phyloP scores from a whole-genome alignment of 2,113 vertebrate genomes.

The Lophura nycthemera region DNA sequence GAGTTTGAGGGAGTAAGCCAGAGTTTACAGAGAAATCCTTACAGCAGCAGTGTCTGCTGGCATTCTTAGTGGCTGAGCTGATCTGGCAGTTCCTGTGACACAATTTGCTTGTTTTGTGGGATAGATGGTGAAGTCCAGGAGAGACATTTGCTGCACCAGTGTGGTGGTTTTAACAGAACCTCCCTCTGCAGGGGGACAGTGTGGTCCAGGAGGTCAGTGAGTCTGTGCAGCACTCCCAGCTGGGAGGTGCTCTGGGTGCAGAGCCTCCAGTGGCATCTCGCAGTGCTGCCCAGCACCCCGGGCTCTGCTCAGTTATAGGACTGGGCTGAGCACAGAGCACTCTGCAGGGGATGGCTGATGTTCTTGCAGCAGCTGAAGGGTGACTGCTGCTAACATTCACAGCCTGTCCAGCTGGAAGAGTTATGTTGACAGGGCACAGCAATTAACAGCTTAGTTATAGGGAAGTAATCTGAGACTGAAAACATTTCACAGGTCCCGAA shows the following conservation, averaged over 20 bases:
- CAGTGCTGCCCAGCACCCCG: background rate
- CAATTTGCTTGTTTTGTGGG: background rate
- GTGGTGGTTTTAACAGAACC: background rate
- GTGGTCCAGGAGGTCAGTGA: background rate
- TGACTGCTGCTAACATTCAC: background rate
- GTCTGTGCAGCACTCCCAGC: background rate
- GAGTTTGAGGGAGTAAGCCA: no score
- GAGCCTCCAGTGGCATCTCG: background rate
- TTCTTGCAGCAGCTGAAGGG: background rate
- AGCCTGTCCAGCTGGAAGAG: background rate
- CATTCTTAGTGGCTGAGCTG: no score
- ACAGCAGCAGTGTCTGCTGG: no score
- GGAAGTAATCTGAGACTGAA: background rate
- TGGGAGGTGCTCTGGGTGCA: background rate
- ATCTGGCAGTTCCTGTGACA: background rate
- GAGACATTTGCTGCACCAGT: no score
- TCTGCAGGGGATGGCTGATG: background rate
- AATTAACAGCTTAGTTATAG: background rate
- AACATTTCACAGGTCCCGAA: background rate
- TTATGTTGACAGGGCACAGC: background rate
- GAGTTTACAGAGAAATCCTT: no score
- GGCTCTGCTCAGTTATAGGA: rapidly evolving
- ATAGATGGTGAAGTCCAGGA: background rate
- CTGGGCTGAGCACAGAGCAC: background rate
- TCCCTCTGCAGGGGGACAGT: rapidly evolving